Evolutionary conservation across 2,888 invertebrate genomes (phyloP).

Genomic region (Pristionchus exspectatus): DNA sequence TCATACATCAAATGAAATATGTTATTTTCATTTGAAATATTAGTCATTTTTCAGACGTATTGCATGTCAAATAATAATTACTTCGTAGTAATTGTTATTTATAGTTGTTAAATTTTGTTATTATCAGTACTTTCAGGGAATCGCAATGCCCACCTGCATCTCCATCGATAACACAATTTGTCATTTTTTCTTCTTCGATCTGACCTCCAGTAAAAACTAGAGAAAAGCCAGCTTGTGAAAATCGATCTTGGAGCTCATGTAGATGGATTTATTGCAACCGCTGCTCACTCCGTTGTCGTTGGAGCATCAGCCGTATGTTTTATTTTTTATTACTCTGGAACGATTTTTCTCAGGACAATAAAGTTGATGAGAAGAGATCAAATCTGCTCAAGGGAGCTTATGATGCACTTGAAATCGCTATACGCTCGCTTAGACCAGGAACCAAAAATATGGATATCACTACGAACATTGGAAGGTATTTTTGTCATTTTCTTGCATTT

Average conservation of each 20-base stretch:
- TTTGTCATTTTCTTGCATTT: not conserved
- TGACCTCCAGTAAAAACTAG: constrained; percentile 83
- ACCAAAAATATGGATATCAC: constrained; percentile 75
- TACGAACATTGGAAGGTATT: constrained; percentile 69
- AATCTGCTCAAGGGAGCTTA: constrained; percentile 96
- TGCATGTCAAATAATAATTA: no score
- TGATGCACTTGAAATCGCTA: constrained; percentile 94
- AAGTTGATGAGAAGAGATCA: constrained; percentile 91
- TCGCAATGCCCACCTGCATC: constrained; percentile 98
- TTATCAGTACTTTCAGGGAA: constrained; percentile 80
- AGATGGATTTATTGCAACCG: constrained; percentile 98
- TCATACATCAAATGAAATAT: no score
- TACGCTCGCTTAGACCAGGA: constrained; percentile 93
- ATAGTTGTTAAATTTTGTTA: no score
- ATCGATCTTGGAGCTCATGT: constrained; percentile 96
- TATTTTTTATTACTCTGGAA: not conserved
- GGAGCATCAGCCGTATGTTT: constrained; percentile 84
- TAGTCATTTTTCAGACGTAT: no score
- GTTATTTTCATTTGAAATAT: no score
- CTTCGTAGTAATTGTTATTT: no score
- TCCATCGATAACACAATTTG: constrained; percentile 99
- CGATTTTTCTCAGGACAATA: constrained; percentile 65
- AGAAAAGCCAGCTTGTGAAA: constrained; percentile 93
- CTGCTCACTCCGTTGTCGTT: constrained; percentile 94
- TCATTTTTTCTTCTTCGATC: constrained; percentile 95